Evolutionary conservation across 2,113 vertebrate species (phyloP).

Genomic region (Pollachius pollachius): DNA sequence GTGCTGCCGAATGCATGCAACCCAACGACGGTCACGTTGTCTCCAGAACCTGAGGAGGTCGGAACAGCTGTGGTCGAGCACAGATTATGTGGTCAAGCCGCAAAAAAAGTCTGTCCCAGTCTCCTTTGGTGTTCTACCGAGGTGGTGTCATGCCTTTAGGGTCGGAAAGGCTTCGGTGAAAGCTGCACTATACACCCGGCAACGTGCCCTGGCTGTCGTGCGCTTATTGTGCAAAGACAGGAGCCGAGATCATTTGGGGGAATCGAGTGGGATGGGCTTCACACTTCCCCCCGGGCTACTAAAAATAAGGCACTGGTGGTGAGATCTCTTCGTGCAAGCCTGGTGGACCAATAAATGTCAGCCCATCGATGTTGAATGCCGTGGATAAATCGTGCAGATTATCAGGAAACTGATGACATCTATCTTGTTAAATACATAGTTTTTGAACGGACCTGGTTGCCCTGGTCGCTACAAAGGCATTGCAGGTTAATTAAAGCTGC

Average conservation of each 20-base stretch:
- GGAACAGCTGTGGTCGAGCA: constrained; percentile 25
- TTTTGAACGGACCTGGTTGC: no score
- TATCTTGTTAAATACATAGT: no score
- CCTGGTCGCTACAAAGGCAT: no score
- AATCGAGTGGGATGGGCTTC: constrained; percentile 60
- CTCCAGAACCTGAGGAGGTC: constrained; percentile 3
- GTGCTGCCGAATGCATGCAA: constrained; percentile 2
- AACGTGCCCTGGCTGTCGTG: no score
- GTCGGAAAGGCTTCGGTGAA: not conserved
- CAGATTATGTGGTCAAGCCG: constrained; percentile 36
- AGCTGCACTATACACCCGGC: constrained; percentile 27
- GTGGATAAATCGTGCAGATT: no score
- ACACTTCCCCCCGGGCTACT: constrained; percentile 21
- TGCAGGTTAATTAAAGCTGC: no score
- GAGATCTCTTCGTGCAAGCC: not conserved
- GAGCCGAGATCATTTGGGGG: constrained; percentile 43
- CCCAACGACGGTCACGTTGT: constrained; percentile 8
- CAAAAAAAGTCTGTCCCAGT: not conserved
- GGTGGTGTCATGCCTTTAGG: constrained; percentile 47
- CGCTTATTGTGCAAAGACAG: constrained; percentile 4
- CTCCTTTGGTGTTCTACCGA: constrained; percentile 56
- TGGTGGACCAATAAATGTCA: constrained; percentile 2
- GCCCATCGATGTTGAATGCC: no score
- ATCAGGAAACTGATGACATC: no score
- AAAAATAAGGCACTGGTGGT: constrained; percentile 19